Evolutionary conservation across 1,140 invertebrate genomes (phyloP).

Genomic region (Marisa cornuarietis): DNA sequence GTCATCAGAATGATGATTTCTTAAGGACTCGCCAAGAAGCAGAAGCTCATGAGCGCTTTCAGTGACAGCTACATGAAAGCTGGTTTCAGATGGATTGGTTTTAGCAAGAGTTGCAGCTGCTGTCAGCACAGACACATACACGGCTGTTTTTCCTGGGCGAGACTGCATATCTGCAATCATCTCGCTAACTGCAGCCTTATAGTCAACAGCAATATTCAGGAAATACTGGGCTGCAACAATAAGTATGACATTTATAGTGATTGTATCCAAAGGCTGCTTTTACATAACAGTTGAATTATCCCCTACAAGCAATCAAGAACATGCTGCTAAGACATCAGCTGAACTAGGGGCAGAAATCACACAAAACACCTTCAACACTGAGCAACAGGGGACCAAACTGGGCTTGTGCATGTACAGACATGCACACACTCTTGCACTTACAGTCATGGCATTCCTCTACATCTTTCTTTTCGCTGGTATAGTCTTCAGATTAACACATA

Average conservation of each 20-base stretch:
- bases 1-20: conserved; percentile 75
- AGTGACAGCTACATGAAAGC: conserved; percentile 72
- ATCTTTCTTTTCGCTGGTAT: background rate
- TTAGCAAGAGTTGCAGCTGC: conserved; percentile 44
- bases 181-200: conserved; percentile 64
- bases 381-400: too few species aligned
- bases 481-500: background rate
- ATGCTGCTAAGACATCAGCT: too few species aligned
- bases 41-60: conserved; percentile 73
- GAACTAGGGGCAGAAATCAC: too few species aligned
- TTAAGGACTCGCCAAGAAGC: conserved; percentile 73
- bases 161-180: conserved; percentile 57
- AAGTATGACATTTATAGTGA: conserved; percentile 8
- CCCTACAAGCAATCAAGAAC: too few species aligned
- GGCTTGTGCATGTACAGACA: too few species aligned
- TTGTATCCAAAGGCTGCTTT: too few species aligned
- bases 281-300: too few species aligned
- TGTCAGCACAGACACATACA: conserved; percentile 49
- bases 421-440: too few species aligned
- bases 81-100: conserved; percentile 74
- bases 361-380: too few species aligned
- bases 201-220: conserved; percentile 62
- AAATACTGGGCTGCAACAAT: conserved; percentile 53
- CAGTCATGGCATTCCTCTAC: background rate
- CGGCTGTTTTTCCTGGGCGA: conserved; percentile 58